Base-by-base conservation (phyloP, 2,797 vertebrate species). In the Anabas testudineus region DNA sequence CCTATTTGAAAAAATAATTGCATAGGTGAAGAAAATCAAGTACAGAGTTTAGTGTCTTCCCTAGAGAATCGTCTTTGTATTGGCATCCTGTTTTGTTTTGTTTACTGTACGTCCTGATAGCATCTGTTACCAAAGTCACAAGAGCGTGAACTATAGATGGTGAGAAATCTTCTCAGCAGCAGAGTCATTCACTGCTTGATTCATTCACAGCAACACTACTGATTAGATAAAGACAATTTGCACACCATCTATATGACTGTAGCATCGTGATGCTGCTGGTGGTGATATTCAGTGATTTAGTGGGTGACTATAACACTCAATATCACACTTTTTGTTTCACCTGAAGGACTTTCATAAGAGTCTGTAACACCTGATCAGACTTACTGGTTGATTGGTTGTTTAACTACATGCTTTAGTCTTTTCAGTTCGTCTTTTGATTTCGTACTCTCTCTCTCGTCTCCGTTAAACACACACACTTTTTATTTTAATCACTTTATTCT, bases 21-120 rank as follows among this genome's bases (percentile, higher is more conserved):
- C 49, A 10, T 34, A 47, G 13, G 16, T 19, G 36, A 37, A 3
- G 14, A 43, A 36, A 66, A 46, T 6, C 41, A 10, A 51, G 34
- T 41, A 14, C 34, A 22, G 32, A 57, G 28, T 58, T 26, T 48
- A 32, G 5, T 55, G 14, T 34, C 21, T 55, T 24, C 55, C 49
- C 61, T 28, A 13, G 66, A 39, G 64, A 42, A 52, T 48, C 2
- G 0, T 53, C 24, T 59, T 42, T 43, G 21, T 14, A 49, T 59
- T 30, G 3, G 9, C 52, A 16, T 32, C 53, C 16, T 37, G n/a
- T 51, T 16, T 7, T 30, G 21, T 41, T 76, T 68, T 79, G 55
- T 74, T 82, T 61, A 63, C n/a, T n/a, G n/a, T n/a, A n/a, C 52
- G 71, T 80, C 41, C 63, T 51, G 34, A 51, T 55, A 22, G 61